Base-by-base conservation (phyloP, 2,888 invertebrate species). In the Athrips mouffetella region DNA sequence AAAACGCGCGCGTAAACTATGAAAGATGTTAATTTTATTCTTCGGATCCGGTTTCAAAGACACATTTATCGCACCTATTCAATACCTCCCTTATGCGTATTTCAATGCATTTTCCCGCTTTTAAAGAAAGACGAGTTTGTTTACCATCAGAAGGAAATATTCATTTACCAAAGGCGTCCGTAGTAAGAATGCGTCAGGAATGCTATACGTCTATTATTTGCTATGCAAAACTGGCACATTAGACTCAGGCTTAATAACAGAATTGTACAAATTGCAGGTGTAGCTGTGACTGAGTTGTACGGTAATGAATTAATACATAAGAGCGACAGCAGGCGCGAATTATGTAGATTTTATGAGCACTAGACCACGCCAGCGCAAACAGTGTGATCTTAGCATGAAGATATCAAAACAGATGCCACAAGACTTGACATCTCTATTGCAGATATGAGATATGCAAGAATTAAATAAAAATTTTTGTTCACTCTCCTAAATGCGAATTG, bases 201-300 rank as follows among this genome's bases (percentile, higher is more conserved):
- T 76, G 77, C 72, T 52, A 63, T 63, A 58, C 63, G 70, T 62
- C 79, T 86, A 71, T 85, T 74, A 86, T 85, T 85, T 84, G 82
- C 62, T 84, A 85, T 86, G 85, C 79, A 73, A 86, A 86, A 73
- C 65, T 63, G 52, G 55, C 62, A 52, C 72, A 72, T 77, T 76
- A 75, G 70, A 67, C 68, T 67, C 64, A 64, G 68, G 60, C 67
- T 63, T 82, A 84, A 84, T 84, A 72, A 76, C 71, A 75, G 65
- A 67, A 65, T 70, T 63, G 59, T 58, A 71, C 75, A 76, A 80
- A 83, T 83, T 79, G 73, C 73, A 68, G 64, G 62, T 67, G 68
- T 67, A 74, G 74, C 73, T 70, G 67, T 67, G 63, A 75, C 74
- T 76, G 76, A 73, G 76, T 74, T 37, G 37, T 21, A 21, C 37